Percentiles rank a stretch among this genome's conserved stretches.
Conservation (phyloP, 2,113 vertebrate species). For the Willisornis vidua region DNA sequence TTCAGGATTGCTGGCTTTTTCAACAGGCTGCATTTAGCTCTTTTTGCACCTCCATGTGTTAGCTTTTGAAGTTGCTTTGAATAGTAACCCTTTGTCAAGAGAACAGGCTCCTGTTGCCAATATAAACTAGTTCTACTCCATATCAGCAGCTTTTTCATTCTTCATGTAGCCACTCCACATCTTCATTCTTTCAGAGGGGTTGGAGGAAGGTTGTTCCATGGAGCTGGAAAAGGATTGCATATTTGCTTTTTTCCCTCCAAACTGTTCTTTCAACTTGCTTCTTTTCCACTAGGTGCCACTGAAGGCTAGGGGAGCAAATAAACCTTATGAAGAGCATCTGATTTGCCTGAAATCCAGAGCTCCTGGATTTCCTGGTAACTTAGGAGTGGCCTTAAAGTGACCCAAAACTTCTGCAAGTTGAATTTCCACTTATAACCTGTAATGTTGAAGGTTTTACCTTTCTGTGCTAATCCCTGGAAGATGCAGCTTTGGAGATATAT, state of each 20-base stretch:
- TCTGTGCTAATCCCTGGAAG: neutral
- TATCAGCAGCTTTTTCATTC: neutral
- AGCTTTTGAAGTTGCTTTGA: neutral
- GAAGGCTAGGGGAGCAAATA: slow-evolving; percentile 59
- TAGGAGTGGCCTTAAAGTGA: neutral
- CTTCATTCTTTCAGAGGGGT: neutral
- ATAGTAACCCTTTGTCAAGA: neutral
- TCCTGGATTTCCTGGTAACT: neutral
- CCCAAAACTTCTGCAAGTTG: neutral
- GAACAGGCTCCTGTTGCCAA: neutral
- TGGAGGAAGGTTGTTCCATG: neutral
- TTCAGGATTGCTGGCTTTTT: neutral
- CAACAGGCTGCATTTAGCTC: neutral
- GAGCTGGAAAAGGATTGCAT: neutral
- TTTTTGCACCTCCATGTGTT: neutral
- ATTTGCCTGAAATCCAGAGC: neutral
- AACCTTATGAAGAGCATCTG: neutral
- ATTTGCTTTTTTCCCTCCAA: neutral
- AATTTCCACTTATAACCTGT: neutral
- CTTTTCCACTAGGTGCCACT: slow-evolving; percentile 67
- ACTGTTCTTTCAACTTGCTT: neutral
- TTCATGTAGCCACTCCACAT: neutral
- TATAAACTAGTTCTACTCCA: neutral
- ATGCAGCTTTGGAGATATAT: neutral
- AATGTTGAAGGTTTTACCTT: neutral